A percentile compares a stretch with the other conserved stretches of the same genome.
Evolutionary conservation across 2,797 vertebrate genomes (phyloP).

Genomic region (Aulostomus chinensis): DNA sequence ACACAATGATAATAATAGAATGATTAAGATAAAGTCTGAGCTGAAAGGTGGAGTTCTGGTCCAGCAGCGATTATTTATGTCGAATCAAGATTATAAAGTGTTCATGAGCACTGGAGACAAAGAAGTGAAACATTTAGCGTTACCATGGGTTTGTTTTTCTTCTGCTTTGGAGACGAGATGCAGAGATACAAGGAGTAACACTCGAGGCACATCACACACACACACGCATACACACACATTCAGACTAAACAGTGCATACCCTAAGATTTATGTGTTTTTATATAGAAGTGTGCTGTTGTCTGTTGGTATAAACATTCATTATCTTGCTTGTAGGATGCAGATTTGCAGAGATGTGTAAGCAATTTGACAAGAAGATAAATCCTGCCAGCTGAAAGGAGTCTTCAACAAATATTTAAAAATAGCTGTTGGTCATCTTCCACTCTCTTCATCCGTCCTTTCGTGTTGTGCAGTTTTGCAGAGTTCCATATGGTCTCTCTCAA

Average conservation of each 20-base stretch:
- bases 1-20: constrained; percentile 5
- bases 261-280: constrained; percentile 19
- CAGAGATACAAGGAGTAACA: background rate
- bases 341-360: constrained; percentile 6
- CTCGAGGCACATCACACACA: no score
- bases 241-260: constrained; percentile 12
- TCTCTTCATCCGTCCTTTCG: constrained; percentile 25
- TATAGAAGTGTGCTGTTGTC: constrained; percentile 25
- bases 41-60: constrained; percentile 3
- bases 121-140: constrained; percentile 23
- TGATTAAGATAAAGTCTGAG: constrained; percentile 2
- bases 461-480: constrained; percentile 19
- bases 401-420: constrained; percentile 56
- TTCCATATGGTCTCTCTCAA: constrained; percentile 35
- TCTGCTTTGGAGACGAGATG: constrained; percentile 2
- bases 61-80: background rate
- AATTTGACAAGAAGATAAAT: constrained; percentile 10
- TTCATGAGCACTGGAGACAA: background rate
- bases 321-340: constrained; percentile 37
- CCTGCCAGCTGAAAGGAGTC: constrained; percentile 35
- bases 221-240: no score
- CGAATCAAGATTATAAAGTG: constrained; percentile 9
- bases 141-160: constrained; percentile 34
- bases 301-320: constrained; percentile 43
- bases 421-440: constrained; percentile 2